Evolutionary conservation across 2,888 invertebrate species (phyloP).

Genomic region (Drosophila infuscata): DNA sequence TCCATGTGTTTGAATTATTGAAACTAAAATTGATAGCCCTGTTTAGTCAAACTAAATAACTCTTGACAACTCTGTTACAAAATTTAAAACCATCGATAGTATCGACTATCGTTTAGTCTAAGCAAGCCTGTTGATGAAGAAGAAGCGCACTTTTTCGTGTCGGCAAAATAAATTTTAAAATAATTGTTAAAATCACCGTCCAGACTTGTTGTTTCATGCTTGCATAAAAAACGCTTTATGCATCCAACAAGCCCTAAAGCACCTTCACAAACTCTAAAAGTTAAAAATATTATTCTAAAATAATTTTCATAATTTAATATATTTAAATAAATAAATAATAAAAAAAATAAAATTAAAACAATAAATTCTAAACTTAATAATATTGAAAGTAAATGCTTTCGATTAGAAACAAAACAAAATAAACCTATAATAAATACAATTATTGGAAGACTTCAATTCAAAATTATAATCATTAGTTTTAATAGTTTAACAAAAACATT

Average conservation of each 20-base stretch:
- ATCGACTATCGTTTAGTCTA: too few relatives aligned
- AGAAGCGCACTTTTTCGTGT: too few relatives aligned
- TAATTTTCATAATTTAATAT: conserved; percentile 86
- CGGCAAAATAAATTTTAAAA: too few relatives aligned
- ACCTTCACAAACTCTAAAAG: conserved; percentile 88
- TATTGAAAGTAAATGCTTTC: conserved; percentile 87
- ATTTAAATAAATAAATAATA: conserved; percentile 85
- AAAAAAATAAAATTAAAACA: conserved; percentile 87
- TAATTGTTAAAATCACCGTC: too few relatives aligned
- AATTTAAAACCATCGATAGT: too few relatives aligned
- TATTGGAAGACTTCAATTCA: conserved; percentile 85
- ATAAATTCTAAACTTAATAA: conserved; percentile 88
- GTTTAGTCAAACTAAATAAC: too few relatives aligned
- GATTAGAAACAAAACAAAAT: conserved; percentile 86
- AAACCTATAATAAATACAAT: conserved; percentile 86
- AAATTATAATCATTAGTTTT: conserved; percentile 86
- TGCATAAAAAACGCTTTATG: too few relatives aligned
- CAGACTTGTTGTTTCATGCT: too few relatives aligned
- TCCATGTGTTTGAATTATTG: too few relatives aligned
- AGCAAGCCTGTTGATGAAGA: too few relatives aligned
- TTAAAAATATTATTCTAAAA: conserved; percentile 88
- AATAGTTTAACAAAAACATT: conserved; percentile 89
- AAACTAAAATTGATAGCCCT: conserved; percentile 77
- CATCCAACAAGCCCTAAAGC: conserved; percentile 87
- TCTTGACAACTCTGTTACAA: too few relatives aligned